Evolutionary conservation across 2,888 invertebrate genomes (phyloP), one percentile per base, ranked within the genome.

Genomic region (Lobophora halterata): DNA sequence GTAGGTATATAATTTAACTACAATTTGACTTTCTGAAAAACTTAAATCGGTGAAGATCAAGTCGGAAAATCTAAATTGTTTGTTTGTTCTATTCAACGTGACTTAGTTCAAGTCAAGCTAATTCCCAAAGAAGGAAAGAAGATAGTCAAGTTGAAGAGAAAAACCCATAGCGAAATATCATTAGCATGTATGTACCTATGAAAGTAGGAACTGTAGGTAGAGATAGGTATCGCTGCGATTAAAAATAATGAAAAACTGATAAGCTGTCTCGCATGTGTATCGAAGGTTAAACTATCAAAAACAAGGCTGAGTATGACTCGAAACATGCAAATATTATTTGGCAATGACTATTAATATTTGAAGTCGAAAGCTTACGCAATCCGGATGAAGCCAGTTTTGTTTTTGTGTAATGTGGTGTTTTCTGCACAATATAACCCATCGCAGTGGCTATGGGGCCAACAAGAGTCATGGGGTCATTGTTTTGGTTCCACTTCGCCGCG

Each of bases 401-500:
- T 23, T 24, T 21, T 11, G 25, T 6, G 10, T 19, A 33, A 10
- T 16, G 20, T 10, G 9, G 8, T 9, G 13, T 18, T 29, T 32
- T 38, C 13, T 21, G 32, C 32, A 43, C 27, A 35, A 30, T 27
- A 21, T 5, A 21, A 30, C 27, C 27, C 32, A 20, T 2, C 30
- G 28, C 31, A 25, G 10, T 27, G 25, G 35, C 49, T 46, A 58
- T 47, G 49, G 56, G 58, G 58, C 61, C 59, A 54, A 52, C 49
- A 55, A 53, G 60, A 58, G 58, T 58, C 58, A 65, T 65, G 65
- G 61, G 65, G 62, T 57, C 67, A 71, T 75, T 75, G 74, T 74
- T 77, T 68, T 59, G 67, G 75, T 83, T 79, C 75, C 81, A 78
- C 70, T 66, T 66, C 74, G 80, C 63, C 66, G 71, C 50, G 58